A percentile compares a stretch with the other conserved stretches of the same genome.
phyloP scores from a whole-genome alignment of 2,113 vertebrate genomes.

The Syngnathus floridae region DNA sequence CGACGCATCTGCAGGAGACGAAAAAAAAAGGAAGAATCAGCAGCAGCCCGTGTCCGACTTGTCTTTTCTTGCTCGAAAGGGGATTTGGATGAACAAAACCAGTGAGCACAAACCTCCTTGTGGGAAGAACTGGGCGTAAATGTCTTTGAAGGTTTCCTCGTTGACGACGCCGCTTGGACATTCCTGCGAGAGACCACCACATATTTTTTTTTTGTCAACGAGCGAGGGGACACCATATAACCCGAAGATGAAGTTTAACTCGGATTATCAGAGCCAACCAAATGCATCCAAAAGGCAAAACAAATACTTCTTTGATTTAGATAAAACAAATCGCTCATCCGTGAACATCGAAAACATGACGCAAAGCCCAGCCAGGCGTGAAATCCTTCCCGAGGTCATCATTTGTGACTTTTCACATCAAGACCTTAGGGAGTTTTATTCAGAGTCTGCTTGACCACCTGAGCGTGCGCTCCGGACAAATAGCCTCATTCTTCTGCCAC shows the following conservation, averaged over 20 bases:
- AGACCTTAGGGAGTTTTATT: neutral
- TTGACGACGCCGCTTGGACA: slow-evolving; percentile 96
- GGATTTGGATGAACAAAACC: neutral
- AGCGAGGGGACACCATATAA: too few species aligned
- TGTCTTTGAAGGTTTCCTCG: slow-evolving; percentile 96
- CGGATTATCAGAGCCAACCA: too few species aligned
- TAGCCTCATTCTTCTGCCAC: slow-evolving; percentile 16
- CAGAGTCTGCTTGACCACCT: slow-evolving; percentile 2
- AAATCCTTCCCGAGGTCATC: too few species aligned
- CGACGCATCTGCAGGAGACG: slow-evolving; percentile 81
- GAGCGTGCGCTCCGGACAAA: slow-evolving; percentile 24
- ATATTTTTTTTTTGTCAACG: too few species aligned
- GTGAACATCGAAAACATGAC: too few species aligned
- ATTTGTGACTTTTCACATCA: too few species aligned
- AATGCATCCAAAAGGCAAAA: too few species aligned
- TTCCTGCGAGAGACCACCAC: slow-evolving; percentile 71
- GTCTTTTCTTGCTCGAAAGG: neutral
- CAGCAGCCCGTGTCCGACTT: neutral
- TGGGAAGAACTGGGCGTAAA: slow-evolving; percentile 96
- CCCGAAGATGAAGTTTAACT: too few species aligned
- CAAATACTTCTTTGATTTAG: too few species aligned
- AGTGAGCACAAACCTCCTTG: slow-evolving; percentile 83
- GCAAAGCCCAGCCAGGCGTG: too few species aligned
- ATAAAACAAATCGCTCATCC: too few species aligned
- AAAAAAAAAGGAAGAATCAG: neutral